A percentile compares a stretch with the other conserved stretches of the same genome.
Conservation (phyloP, 2,113 vertebrate species). For the Mastomys natalensis region DNA sequence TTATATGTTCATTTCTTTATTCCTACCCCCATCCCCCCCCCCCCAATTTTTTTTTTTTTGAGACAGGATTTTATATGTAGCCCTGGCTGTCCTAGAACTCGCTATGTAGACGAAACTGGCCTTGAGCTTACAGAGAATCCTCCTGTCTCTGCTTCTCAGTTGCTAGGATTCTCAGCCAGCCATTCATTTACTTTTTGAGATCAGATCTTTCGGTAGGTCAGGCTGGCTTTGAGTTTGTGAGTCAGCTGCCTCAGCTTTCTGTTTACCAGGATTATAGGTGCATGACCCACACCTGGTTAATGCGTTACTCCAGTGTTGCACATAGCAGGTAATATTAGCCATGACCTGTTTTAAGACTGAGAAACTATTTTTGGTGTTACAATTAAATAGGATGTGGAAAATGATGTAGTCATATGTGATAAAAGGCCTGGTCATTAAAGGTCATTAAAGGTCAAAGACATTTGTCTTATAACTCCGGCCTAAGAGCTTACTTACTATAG, state of each 20-base stretch:
- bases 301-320: not conserved
- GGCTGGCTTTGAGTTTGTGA: not conserved
- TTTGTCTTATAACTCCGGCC: not conserved
- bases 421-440: not conserved
- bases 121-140: not conserved
- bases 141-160: not conserved
- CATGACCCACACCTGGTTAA: not conserved
- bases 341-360: conserved; percentile 33
- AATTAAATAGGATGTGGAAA: not conserved
- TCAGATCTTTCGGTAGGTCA: not conserved
- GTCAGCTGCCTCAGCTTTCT: not conserved
- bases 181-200: not conserved
- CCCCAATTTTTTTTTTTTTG: not conserved
- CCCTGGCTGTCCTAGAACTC: not conserved
- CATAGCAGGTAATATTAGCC: not conserved
- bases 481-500: not conserved
- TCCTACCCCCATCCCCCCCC: fast-evolving
- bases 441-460: not conserved
- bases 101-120: not conserved
- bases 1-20: not conserved
- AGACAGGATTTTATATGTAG: not conserved
- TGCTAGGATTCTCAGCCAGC: not conserved
- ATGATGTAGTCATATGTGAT: not conserved
- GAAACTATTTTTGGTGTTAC: conserved; percentile 40
- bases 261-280: not conserved